phyloP scores from a whole-genome alignment of 2,888 invertebrate genomes.

The Anodontia alba region DNA sequence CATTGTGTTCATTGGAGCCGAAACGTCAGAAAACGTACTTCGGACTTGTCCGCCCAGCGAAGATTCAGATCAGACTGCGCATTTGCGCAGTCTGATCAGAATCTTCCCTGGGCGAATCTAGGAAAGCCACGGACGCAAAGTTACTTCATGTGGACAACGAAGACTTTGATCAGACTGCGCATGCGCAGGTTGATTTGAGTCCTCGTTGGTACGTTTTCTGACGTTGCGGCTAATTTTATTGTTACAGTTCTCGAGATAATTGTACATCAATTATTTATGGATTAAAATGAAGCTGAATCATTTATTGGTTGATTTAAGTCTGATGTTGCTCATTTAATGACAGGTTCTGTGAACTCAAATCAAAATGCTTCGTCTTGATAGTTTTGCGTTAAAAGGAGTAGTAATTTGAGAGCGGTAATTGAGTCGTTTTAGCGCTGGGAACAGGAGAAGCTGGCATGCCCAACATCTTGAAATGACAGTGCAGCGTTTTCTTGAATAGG shows the following conservation, averaged over 20 bases:
- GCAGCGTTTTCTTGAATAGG: neutral
- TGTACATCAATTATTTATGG: slow-evolving; percentile 64
- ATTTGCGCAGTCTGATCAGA: no score
- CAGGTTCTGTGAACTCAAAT: slow-evolving; percentile 8
- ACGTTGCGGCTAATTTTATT: no score
- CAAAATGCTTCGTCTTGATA: slow-evolving; percentile 30
- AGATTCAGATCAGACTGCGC: no score
- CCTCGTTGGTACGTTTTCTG: no score
- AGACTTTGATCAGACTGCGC: no score
- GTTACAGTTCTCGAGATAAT: slow-evolving; percentile 34
- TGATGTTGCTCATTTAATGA: slow-evolving; percentile 11
- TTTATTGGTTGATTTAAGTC: slow-evolving; percentile 57
- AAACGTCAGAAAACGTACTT: no score
- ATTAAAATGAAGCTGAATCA: slow-evolving; percentile 59
- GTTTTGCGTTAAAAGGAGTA: slow-evolving; percentile 12
- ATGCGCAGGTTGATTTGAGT: no score
- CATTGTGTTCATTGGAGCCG: neutral
- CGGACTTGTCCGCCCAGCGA: no score
- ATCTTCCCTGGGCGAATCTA: no score
- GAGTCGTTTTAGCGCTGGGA: slow-evolving; percentile 42
- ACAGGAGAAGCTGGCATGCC: slow-evolving; percentile 45
- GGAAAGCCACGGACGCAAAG: no score
- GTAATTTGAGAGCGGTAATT: slow-evolving; percentile 55
- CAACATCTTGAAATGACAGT: slow-evolving; percentile 17
- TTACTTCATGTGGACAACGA: no score